phyloP scores from a whole-genome alignment of 2,888 invertebrate genomes.

The Vanessa cardui region DNA sequence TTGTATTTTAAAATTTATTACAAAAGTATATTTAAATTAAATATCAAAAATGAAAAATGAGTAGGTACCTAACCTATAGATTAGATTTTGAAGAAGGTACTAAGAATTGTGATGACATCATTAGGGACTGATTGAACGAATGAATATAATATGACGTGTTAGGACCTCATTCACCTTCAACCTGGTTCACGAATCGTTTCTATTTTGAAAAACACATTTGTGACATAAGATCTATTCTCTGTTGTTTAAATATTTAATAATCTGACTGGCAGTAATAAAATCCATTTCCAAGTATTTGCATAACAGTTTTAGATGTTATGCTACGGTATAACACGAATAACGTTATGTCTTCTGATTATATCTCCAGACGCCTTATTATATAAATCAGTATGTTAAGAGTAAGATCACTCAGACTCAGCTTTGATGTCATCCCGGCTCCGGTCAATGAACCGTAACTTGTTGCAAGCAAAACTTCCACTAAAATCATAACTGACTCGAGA shows the following conservation, averaged over 20 bases:
- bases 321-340: neutral
- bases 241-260: neutral
- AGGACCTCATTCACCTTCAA: too few relatives aligned
- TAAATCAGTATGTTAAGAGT: conserved; percentile 15
- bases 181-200: too few relatives aligned
- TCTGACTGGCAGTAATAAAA: neutral
- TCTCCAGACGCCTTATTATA: conserved; percentile 9
- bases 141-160: too few relatives aligned
- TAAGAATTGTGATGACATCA: too few relatives aligned
- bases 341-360: conserved; percentile 11
- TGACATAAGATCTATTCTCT: too few relatives aligned
- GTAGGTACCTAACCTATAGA: too few relatives aligned
- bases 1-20: too few relatives aligned
- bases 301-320: neutral
- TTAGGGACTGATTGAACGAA: too few relatives aligned
- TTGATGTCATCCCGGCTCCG: conserved; percentile 15
- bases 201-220: too few relatives aligned
- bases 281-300: neutral
- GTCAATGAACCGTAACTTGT: conserved; percentile 12
- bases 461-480: neutral
- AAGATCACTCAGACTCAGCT: conserved; percentile 14
- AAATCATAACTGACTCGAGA: neutral
- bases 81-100: too few relatives aligned
- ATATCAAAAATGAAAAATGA: too few relatives aligned
- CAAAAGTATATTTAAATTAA: too few relatives aligned